Evolutionary conservation across 2,113 vertebrate species (phyloP).

Genomic region (Cathartes aura): DNA sequence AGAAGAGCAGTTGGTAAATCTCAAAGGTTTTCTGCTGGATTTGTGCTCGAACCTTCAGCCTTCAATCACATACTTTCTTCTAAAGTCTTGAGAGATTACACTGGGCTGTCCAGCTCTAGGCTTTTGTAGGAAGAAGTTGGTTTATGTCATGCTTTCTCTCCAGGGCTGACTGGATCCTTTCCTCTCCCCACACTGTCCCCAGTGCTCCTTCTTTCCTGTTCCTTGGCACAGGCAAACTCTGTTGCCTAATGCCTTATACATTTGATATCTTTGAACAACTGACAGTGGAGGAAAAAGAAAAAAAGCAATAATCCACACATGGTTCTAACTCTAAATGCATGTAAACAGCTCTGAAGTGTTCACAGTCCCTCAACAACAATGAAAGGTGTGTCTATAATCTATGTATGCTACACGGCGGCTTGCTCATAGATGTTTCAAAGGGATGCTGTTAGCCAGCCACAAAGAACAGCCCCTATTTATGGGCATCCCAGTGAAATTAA

Average conservation of each 20-base stretch:
- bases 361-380: neutral
- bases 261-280: neutral
- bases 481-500: slow-evolving; percentile 27
- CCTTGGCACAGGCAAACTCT: neutral
- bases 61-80: neutral
- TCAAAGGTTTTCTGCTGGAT: slow-evolving; percentile 64
- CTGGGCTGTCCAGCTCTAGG: neutral
- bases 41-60: slow-evolving; percentile 31
- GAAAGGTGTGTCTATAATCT: neutral
- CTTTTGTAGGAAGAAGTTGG: neutral
- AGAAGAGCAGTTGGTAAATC: slow-evolving; percentile 71
- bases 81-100: neutral
- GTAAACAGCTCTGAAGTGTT: neutral
- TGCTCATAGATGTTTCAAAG: neutral
- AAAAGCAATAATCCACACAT: accelerated
- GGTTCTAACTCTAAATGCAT: neutral
- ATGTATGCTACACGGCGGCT: accelerated
- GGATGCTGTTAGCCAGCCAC: neutral
- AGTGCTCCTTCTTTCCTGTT: neutral
- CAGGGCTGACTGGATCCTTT: neutral
- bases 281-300: neutral
- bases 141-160: neutral
- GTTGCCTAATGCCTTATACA: neutral
- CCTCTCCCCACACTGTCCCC: neutral
- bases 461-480: neutral